These are phyloP conservation scores for Xenus cinereus DNA, from an alignment of 2,113 vertebrate genomes.

Conservation along the genomic window DNA sequence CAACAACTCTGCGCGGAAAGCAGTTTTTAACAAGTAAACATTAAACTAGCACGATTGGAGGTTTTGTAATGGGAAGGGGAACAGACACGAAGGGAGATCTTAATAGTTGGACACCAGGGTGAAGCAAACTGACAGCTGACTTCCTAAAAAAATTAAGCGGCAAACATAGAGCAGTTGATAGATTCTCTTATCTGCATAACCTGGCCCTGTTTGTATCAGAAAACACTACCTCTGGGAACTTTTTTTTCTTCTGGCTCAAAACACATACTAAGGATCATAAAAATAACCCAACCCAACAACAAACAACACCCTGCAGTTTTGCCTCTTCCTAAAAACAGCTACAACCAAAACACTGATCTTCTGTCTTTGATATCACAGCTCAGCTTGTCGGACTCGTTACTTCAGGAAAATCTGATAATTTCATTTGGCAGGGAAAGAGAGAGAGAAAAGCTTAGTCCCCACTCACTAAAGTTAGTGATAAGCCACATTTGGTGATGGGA, in stretches of 20 bases:
- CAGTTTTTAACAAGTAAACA: background rate
- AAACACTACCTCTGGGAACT: background rate
- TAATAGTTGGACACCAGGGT: background rate
- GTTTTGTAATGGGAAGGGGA: background rate
- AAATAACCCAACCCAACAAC: background rate
- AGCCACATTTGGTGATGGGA: background rate
- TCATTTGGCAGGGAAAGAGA: background rate
- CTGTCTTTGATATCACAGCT: background rate
- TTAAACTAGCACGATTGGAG: background rate
- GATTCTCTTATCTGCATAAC: background rate
- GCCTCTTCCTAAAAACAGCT: background rate
- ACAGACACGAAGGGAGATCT: background rate
- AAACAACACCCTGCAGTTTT: background rate
- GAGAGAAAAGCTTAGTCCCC: background rate
- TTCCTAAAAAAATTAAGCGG: background rate
- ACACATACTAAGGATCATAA: background rate
- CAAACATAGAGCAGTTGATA: background rate
- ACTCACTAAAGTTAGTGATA: background rate
- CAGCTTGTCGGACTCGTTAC: background rate
- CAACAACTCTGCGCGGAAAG: background rate
- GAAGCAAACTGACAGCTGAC: background rate
- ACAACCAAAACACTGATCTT: background rate
- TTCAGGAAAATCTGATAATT: background rate
- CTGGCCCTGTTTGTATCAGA: background rate
- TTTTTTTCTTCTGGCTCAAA: slow-evolving; percentile 21